phyloP scores from a whole-genome alignment of 1,140 invertebrate genomes.

The Argopecten irradians region DNA sequence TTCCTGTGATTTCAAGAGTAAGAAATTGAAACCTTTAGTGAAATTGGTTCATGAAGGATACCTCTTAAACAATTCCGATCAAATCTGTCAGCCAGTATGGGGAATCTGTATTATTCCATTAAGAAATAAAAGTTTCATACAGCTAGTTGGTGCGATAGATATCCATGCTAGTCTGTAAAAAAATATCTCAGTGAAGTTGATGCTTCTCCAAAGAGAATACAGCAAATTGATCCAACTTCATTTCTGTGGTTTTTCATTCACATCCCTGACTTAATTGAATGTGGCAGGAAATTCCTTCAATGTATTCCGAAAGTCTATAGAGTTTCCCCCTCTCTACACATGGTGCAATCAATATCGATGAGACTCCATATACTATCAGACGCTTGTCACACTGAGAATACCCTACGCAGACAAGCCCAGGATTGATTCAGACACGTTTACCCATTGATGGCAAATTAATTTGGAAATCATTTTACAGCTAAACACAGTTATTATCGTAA shows the following conservation, averaged over 20 bases:
- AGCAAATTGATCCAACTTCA: conserved; percentile 16
- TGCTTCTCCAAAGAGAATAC: background rate
- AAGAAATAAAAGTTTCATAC: background rate
- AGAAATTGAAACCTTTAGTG: too few relatives aligned
- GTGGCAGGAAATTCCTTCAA: background rate
- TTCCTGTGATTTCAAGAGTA: too few relatives aligned
- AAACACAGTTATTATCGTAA: background rate
- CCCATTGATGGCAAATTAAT: conserved; percentile 10
- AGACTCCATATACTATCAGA: background rate
- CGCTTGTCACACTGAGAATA: background rate
- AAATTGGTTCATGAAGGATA: background rate
- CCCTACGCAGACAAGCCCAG: background rate
- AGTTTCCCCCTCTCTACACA: background rate
- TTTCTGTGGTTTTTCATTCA: background rate
- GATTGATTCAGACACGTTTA: conserved; percentile 17
- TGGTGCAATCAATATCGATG: background rate
- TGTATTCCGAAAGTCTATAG: background rate
- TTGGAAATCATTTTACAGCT: conserved; percentile 11
- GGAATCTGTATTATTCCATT: too few relatives aligned
- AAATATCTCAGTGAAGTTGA: background rate
- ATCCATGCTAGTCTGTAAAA: background rate
- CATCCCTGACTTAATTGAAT: conserved; percentile 11
- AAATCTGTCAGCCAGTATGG: background rate
- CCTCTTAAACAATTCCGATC: background rate
- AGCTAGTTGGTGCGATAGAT: background rate